Conservation (phyloP, 2,113 vertebrate genomes). For the Lophura nycthemera region DNA sequence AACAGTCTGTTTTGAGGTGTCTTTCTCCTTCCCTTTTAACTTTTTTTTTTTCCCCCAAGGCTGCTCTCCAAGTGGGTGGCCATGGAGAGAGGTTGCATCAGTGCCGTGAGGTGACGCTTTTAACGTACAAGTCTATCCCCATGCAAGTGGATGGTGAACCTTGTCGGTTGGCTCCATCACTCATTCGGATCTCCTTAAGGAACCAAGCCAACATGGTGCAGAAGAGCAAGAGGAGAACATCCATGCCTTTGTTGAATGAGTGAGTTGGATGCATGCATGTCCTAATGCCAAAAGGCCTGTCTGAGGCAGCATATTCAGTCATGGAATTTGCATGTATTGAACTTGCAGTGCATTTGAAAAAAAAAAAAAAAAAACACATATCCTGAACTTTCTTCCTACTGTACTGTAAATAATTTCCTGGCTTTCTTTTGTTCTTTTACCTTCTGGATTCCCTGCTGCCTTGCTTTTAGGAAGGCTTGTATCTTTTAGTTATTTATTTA, state of each 20-base stretch:
- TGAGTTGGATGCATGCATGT: conserved; percentile 74
- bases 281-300: not conserved
- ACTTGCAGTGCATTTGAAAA: conserved; percentile 17
- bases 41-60: conserved; percentile 54
- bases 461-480: conserved; percentile 7
- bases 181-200: conserved; percentile 82
- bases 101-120: conserved; percentile 83
- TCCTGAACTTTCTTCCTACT: not conserved
- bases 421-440: conserved; percentile 1
- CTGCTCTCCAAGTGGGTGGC: conserved; percentile 85
- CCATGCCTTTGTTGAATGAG: conserved; percentile 87
- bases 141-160: conserved; percentile 88
- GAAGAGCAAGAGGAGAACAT: conserved; percentile 87
- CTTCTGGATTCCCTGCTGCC: not conserved
- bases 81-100: conserved; percentile 85
- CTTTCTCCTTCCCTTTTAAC: not conserved
- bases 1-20: not conserved
- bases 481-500: not conserved
- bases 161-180: conserved; percentile 81
- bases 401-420: not conserved
- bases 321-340: conserved; percentile 63
- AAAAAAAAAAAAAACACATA: not conserved
- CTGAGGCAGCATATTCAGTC: not conserved
- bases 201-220: conserved; percentile 89
- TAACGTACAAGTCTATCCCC: conserved; percentile 85